Base-by-base conservation (phyloP, 2,797 vertebrate genomes). In the Periparus ater region DNA sequence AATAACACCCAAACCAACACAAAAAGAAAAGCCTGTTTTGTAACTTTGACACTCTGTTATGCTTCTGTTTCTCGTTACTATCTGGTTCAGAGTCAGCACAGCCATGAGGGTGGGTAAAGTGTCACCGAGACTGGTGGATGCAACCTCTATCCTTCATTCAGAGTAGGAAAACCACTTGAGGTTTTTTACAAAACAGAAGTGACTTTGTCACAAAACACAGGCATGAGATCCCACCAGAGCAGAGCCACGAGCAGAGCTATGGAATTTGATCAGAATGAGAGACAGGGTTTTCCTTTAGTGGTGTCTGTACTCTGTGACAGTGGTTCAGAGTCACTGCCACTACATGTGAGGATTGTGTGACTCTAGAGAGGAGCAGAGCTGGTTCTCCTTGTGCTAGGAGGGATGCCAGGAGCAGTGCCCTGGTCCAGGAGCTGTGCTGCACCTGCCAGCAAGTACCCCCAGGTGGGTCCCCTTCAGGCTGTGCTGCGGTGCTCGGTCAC, bases 11-110 rank as follows among this genome's bases (percentile, higher is more conserved):
- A 72, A 77, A 93, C 42, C 80, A 79, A 61, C 21, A 66, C 6
- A 3, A 74, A 68, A 77, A 89, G 42, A 91, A 93, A 89, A 90
- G 58, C 44, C 36, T 60, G 36, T 68, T 95, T 78, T 66, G 79
- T 70, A 95, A 89, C 87, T 63, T 13, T 3, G 1, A 77, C 16
- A 10, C 20, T 68, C 44, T 65, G 30, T 47, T 86, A 16, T 6
- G 58, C 62, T 85, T 50, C 62, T 88, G 70, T 67, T 72, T 62
- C 60, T 89, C 0, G 0, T 61, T 71, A 47, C 68, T 32, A 21
- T 66, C 66, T 89, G 27, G 36, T 65, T 78, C 62, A 32, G 61
- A 63, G 76, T 65, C 77, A 77, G 7, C 36, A 58, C 27, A 76
- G 62, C 55, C 61, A 90, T n/a, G 36, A 38, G 29, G 13, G 30